Evolutionary conservation across 2,113 vertebrate genomes (phyloP).

Genomic region (Macroglossus sobrinus): DNA sequence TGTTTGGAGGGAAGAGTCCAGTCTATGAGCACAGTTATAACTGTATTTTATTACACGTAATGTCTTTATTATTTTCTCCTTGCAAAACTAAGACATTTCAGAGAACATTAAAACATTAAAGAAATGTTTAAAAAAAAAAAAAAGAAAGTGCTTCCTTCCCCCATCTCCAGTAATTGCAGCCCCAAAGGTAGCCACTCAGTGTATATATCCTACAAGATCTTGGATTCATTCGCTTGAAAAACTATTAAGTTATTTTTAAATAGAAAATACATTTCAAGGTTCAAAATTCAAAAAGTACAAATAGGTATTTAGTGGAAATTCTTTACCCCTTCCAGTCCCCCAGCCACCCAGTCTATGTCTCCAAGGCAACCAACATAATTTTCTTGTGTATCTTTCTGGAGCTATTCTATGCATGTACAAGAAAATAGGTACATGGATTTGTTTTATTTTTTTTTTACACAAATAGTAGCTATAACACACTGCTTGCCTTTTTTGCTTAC

Average conservation of each 20-base stretch:
- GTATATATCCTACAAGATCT: background rate
- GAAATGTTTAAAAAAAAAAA: background rate
- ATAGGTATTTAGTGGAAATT: slow-evolving; percentile 50
- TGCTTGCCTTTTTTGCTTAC: slow-evolving; percentile 48
- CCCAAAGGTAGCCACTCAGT: background rate
- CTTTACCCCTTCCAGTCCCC: slow-evolving; percentile 23
- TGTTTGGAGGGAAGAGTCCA: background rate
- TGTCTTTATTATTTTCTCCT: slow-evolving; percentile 13
- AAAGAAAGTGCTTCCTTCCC: background rate
- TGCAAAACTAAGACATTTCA: slow-evolving; percentile 30
- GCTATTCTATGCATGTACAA: slow-evolving; percentile 50
- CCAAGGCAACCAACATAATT: slow-evolving; percentile 66
- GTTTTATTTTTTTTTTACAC: slow-evolving; percentile 35
- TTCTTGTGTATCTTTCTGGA: slow-evolving; percentile 51
- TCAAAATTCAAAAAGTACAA: slow-evolving; percentile 62
- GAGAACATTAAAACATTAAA: background rate
- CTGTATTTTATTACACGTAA: slow-evolving; percentile 15
- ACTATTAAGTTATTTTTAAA: slow-evolving; percentile 35
- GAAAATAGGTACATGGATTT: slow-evolving; percentile 56
- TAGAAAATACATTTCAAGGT: slow-evolving; percentile 35
- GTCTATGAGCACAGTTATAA: background rate
- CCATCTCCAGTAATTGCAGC: background rate
- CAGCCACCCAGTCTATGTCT: slow-evolving; percentile 38
- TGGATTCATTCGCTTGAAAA: slow-evolving; percentile 36
- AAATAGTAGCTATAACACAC: slow-evolving; percentile 47